Conservation (phyloP, 2,888 invertebrate genomes). For the Petrophora chlorosata region DNA sequence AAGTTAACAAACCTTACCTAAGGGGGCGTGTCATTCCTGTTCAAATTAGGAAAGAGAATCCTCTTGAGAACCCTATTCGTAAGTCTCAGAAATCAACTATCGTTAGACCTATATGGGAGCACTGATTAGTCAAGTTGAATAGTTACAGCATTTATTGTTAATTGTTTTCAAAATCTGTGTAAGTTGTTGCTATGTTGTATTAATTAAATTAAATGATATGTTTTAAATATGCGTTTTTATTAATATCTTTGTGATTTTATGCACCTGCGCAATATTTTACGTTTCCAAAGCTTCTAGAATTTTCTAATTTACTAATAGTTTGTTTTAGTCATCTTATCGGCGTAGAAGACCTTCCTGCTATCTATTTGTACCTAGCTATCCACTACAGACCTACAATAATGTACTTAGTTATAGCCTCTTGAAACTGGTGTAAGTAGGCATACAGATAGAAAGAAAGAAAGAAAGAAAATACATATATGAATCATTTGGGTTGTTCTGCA, state of each 20-base stretch:
- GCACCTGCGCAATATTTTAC: not conserved
- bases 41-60: constrained; percentile 45
- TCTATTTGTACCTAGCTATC: no score
- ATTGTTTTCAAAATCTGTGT: constrained; percentile 28
- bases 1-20: constrained; percentile 49
- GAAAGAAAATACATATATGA: no score
- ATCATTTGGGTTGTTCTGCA: no score
- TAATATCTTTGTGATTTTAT: not conserved
- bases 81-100: constrained; percentile 51
- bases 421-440: no score
- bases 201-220: constrained; percentile 27
- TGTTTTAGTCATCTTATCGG: not conserved
- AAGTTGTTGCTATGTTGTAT: constrained; percentile 33
- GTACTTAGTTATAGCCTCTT: no score
- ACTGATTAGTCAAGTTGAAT: constrained; percentile 42
- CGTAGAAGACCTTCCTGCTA: no score
- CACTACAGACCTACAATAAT: no score
- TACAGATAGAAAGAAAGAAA: no score
- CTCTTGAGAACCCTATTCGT: constrained; percentile 41
- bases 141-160: constrained; percentile 37
- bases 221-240: constrained; percentile 15
- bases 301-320: not conserved
- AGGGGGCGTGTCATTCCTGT: constrained; percentile 45
- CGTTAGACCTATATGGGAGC: constrained; percentile 59
- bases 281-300: not conserved